A percentile compares a stretch with the other conserved stretches of the same genome.
Conservation (phyloP, 1,140 invertebrate species). For the Drosophila parvula region DNA sequence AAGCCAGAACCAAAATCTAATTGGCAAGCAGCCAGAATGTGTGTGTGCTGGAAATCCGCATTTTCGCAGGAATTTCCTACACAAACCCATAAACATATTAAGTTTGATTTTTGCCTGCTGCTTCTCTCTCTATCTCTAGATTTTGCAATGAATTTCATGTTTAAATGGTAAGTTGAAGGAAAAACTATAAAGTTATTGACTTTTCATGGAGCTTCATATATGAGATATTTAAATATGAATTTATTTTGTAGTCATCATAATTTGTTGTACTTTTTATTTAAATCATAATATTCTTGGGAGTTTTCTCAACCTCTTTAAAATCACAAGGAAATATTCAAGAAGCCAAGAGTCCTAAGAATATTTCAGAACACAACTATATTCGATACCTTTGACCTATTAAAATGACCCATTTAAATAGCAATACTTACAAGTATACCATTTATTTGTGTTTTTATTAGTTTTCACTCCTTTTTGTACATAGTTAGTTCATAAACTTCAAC, state of each 20-base stretch:
- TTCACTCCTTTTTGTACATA: not conserved
- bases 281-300: not conserved
- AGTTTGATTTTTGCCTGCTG: not conserved
- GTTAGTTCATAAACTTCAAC: constrained; percentile 1
- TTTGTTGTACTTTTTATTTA: no score
- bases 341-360: not conserved
- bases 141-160: not conserved
- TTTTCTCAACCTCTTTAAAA: no score
- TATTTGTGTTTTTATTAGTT: not conserved
- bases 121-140: not conserved
- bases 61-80: constrained; percentile 23
- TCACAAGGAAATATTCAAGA: not conserved
- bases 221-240: not conserved
- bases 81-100: not conserved
- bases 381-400: not conserved
- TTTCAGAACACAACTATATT: not conserved
- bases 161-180: not conserved
- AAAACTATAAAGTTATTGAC: not conserved
- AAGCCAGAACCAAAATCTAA: constrained; percentile 37
- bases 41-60: constrained; percentile 1
- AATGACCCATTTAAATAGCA: not conserved
- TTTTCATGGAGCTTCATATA: not conserved
- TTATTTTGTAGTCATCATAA: not conserved
- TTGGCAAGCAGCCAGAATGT: constrained; percentile 31
- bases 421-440: not conserved